Conservation (phyloP, 2,797 vertebrate genomes). For the Anguilla anguilla region DNA sequence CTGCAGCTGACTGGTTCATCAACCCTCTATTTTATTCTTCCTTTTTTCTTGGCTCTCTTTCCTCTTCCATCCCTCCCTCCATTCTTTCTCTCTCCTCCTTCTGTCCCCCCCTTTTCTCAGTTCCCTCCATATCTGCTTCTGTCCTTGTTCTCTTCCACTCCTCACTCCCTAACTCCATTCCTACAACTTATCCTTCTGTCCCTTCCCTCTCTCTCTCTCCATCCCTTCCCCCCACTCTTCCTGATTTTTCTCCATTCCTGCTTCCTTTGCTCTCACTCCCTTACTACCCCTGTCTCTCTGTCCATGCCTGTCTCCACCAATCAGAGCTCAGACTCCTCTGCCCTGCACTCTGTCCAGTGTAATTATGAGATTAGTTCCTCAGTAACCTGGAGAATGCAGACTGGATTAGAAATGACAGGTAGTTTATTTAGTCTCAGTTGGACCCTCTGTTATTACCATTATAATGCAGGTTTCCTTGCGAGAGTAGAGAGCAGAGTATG, state of each 20-base stretch:
- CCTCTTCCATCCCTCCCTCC: neutral
- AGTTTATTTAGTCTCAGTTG: constrained; percentile 20
- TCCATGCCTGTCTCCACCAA: neutral
- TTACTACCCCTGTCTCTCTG: neutral
- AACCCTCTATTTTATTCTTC: neutral
- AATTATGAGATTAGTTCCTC: constrained; percentile 1
- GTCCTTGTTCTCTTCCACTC: neutral
- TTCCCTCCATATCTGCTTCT: no score
- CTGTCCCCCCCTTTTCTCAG: neutral
- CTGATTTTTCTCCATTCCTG: neutral
- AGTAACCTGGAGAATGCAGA: neutral
- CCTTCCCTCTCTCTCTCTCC: neutral
- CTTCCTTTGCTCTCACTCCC: neutral
- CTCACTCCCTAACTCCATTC: neutral
- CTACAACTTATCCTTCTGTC: neutral
- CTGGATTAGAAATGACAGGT: constrained; percentile 14
- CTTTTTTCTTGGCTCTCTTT: neutral
- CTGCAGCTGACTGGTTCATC: neutral
- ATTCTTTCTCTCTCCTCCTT: neutral
- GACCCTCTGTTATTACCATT: neutral
- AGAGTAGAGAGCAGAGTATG: neutral
- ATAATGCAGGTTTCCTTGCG: neutral
- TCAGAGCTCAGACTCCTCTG: neutral
- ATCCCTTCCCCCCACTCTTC: neutral
- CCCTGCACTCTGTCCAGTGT: neutral